A percentile compares a stretch with the other conserved stretches of the same genome.
Conservation (phyloP, 2,888 invertebrate species). For the Cephus sareptanus region DNA sequence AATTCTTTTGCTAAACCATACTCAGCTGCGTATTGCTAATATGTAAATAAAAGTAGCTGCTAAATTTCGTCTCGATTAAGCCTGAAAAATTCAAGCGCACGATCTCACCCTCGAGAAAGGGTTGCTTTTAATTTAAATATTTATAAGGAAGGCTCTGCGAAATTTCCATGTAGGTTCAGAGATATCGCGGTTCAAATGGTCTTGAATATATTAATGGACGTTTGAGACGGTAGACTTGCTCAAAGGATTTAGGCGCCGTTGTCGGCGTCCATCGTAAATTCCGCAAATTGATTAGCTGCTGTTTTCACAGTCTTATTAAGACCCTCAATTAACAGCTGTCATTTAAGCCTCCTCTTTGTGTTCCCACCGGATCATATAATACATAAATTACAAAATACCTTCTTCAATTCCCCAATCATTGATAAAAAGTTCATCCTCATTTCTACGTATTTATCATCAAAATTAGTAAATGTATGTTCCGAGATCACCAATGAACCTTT, state of each 20-base stretch:
- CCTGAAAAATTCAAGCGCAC: conserved; percentile 46
- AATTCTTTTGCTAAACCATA: not conserved
- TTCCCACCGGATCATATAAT: not conserved
- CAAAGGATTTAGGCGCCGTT: not conserved
- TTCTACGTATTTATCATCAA: not conserved
- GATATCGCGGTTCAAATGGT: conserved; percentile 32
- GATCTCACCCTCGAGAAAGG: conserved; percentile 33
- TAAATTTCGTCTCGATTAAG: conserved; percentile 25
- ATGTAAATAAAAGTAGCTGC: conserved; percentile 35
- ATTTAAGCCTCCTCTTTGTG: not conserved
- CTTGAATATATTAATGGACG: conserved; percentile 38
- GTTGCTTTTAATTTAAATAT: conserved; percentile 44
- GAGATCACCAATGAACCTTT: not conserved
- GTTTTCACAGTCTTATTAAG: not conserved
- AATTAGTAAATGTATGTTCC: not conserved
- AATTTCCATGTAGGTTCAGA: conserved; percentile 38
- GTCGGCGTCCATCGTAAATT: not conserved
- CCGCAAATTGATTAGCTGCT: not conserved
- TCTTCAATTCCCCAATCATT: not conserved
- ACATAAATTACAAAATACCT: not conserved
- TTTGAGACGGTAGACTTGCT: conserved; percentile 12
- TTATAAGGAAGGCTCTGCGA: conserved; percentile 44
- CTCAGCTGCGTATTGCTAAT: not conserved
- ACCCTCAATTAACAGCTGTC: not conserved
- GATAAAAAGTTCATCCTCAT: not conserved